Evolutionary conservation across 2,888 invertebrate genomes (phyloP).

Genomic region (Drosophila eohydei): DNA sequence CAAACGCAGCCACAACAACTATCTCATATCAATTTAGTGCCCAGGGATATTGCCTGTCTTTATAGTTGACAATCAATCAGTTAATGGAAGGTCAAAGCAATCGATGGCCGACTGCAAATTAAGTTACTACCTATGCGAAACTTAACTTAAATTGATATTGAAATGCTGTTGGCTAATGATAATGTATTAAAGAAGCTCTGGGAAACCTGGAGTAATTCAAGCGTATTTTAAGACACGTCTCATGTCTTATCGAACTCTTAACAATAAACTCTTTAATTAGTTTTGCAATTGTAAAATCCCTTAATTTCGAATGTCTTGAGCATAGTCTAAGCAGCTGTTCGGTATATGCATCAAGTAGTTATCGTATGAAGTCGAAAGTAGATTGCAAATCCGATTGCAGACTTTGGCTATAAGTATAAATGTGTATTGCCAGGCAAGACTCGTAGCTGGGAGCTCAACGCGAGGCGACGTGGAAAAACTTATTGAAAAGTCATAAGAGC

Average conservation of each 20-base stretch:
- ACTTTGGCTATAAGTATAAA: constrained; percentile 17
- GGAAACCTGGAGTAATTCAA: no score
- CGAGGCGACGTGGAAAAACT: constrained; percentile 43
- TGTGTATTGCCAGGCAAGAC: constrained; percentile 12
- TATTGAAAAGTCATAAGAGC: constrained; percentile 73
- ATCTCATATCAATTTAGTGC: constrained; percentile 26
- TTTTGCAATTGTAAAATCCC: neutral
- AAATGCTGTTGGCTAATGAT: neutral
- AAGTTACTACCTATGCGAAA: neutral
- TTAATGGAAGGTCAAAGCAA: constrained; percentile 22
- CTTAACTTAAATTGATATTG: neutral
- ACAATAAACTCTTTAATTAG: neutral
- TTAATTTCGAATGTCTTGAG: neutral
- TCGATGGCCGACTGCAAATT: constrained; percentile 6
- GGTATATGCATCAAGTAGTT: neutral
- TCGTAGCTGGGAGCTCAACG: neutral
- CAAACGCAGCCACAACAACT: constrained; percentile 11
- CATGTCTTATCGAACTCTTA: neutral
- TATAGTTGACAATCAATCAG: constrained; percentile 27
- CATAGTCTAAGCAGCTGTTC: neutral
- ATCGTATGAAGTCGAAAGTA: neutral
- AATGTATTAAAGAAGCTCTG: no score
- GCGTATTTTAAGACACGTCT: no score
- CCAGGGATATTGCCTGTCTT: constrained; percentile 3
- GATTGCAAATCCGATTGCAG: constrained; percentile 16